Evolutionary conservation across 2,113 vertebrate species (phyloP).

Genomic region (Hippocampus guttulatus): DNA sequence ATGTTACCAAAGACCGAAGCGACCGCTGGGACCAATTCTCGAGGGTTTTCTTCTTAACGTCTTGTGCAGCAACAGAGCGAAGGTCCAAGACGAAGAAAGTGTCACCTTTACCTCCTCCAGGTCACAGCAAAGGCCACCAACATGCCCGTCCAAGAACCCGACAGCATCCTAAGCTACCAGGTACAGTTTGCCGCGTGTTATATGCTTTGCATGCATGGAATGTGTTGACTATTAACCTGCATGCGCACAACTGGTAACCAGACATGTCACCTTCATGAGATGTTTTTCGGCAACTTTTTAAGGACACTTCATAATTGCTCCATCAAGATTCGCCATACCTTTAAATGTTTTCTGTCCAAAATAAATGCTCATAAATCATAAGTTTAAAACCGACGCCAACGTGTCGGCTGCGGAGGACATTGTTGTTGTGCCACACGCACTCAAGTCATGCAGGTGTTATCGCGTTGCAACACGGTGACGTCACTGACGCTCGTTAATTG

Average conservation of each 20-base stretch:
- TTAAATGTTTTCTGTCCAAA: not conserved
- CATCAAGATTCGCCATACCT: not conserved
- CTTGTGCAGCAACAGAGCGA: constrained; percentile 1
- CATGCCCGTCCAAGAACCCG: constrained; percentile 77
- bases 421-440: constrained; percentile 51
- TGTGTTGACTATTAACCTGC: not conserved
- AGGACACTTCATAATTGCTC: not conserved
- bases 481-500: not conserved
- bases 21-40: constrained; percentile 18
- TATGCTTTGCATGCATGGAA: not conserved
- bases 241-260: not conserved
- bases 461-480: constrained; percentile 12
- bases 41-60: constrained; percentile 21
- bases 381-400: constrained; percentile 6
- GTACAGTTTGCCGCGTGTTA: constrained; percentile 49
- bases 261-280: not conserved
- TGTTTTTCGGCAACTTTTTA: not conserved
- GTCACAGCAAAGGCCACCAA: constrained; percentile 30
- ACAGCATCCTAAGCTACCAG: constrained; percentile 82
- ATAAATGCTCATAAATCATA: not conserved
- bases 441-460: constrained; percentile 1
- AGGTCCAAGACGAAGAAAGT: constrained; percentile 11
- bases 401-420: constrained; percentile 12
- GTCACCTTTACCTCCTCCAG: constrained; percentile 40
- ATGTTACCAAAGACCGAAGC: constrained; percentile 29